Evolutionary conservation across 2,797 vertebrate species (phyloP).

Genomic region (Taeniopygia guttata): DNA sequence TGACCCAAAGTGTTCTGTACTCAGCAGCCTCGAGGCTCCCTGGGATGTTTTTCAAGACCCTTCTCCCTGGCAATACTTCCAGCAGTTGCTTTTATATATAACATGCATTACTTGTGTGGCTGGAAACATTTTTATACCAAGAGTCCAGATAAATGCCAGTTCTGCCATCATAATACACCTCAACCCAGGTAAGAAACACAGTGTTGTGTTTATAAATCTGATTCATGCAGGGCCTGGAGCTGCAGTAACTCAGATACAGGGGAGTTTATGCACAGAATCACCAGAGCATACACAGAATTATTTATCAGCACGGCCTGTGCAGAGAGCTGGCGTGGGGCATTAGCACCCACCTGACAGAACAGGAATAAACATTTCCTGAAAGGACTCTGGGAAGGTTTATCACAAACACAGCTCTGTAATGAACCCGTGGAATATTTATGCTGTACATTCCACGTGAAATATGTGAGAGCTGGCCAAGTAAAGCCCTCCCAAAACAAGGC

Average conservation of each 20-base stretch:
- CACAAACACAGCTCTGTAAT: not conserved
- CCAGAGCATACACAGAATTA: not conserved
- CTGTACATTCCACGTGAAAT: not conserved
- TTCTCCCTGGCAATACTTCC: slow-evolving; percentile 1
- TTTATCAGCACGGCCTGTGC: slow-evolving; percentile 7
- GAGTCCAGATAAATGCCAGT: slow-evolving; percentile 1
- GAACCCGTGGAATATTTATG: slow-evolving; percentile 45
- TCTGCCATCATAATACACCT: not conserved
- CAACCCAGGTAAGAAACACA: not conserved
- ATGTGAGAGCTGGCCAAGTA: not conserved
- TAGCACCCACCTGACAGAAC: slow-evolving; percentile 8
- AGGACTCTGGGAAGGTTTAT: not conserved
- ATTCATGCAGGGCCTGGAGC: not conserved
- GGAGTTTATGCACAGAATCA: slow-evolving; percentile 10
- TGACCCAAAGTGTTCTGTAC: not conserved
- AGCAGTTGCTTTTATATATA: not conserved
- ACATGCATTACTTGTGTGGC: not conserved
- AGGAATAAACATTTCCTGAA: slow-evolving; percentile 31
- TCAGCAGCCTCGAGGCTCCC: not conserved
- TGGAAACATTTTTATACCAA: slow-evolving; percentile 17
- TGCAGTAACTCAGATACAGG: not conserved
- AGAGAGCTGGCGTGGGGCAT: not conserved
- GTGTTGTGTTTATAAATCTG: not conserved
- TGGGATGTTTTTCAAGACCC: not conserved
- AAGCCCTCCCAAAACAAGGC: slow-evolving; percentile 4